Evolutionary conservation across 1,140 invertebrate species (phyloP).

Genomic region (Gryllus bimaculatus): DNA sequence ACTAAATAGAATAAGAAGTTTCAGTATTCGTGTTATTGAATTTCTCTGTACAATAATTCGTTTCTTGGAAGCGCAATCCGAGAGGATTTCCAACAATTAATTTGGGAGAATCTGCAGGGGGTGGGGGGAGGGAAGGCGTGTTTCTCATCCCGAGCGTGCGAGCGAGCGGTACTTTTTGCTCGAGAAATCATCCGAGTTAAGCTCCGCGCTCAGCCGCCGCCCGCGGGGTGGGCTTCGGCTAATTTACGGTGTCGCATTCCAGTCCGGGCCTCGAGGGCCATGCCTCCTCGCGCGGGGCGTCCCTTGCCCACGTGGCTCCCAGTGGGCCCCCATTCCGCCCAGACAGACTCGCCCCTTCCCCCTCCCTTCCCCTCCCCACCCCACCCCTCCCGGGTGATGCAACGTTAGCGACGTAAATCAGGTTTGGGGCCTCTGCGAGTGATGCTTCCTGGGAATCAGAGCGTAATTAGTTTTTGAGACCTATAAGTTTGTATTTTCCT

Average conservation of each 20-base stretch:
- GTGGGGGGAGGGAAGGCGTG: neutral
- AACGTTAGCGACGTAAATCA: neutral
- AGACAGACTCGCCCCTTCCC: too few species aligned
- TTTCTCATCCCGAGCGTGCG: neutral
- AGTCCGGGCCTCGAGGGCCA: neutral
- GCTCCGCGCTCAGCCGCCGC: neutral
- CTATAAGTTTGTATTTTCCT: neutral
- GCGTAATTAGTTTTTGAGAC: neutral
- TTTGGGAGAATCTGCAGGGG: neutral
- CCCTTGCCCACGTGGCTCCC: neutral
- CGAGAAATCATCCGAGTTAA: neutral
- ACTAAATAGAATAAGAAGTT: neutral
- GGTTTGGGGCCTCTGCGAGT: neutral
- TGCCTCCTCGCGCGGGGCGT: neutral
- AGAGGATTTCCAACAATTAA: neutral
- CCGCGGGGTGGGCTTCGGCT: neutral
- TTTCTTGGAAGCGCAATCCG: neutral
- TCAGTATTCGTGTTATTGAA: neutral
- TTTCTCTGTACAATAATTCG: neutral
- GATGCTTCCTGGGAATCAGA: neutral
- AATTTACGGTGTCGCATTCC: constrained; percentile 1
- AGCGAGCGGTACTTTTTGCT: neutral
- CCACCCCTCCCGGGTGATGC: neutral
- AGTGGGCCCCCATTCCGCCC: too few species aligned
- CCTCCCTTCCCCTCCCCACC: too few species aligned